Evolutionary conservation across 2,888 invertebrate genomes (phyloP), one percentile per base, ranked within the genome.

Genomic region (Eilema depressum): DNA sequence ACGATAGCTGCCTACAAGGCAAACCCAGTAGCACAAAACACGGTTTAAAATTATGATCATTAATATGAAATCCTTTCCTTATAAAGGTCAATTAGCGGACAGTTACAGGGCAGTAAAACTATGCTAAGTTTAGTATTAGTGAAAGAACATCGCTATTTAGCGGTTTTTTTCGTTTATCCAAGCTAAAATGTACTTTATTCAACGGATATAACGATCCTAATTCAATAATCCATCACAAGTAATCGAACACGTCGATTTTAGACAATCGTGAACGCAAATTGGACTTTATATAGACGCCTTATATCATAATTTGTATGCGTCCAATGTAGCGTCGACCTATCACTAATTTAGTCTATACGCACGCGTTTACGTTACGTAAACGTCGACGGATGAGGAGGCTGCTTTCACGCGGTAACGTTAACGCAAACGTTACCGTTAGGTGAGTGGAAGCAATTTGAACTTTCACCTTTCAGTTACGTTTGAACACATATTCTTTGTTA

Each of bases 221-320:
- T 67, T 70, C 41, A 60, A 72, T 56, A 66, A 73, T 70, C 63
- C 62, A 63, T 71, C 75, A 78, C 67, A 74, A 47, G 71, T 67
- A 77, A 79, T 79, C 72, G 62, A 62, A 65, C 69, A 60, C 26
- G 73, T 69, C 77, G 76, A 64, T 71, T 67, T 69, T 73, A 73
- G 74, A 79, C 78, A 73, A 71, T 57, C 61, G 70, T 75, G 70
- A 73, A 75, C 79, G 76, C 76, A 72, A 59, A 79, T 88, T 88
- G 88, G 87, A 89, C 89, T 83, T 82, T 76, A 71, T 57, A 75
- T 76, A 84, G 83, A 86, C 83, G 83, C 80, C 89, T 89, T 88
- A 86, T 78, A 83, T 85, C 76, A 80, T 89, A 90, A 88, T 89
- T 89, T 88, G 91, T 90, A 88, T 86, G 85, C 83, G 88, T 86